These are phyloP conservation scores for Diadophis punctatus DNA, from an alignment of 2,113 vertebrate genomes.

Conservation along the genomic window DNA sequence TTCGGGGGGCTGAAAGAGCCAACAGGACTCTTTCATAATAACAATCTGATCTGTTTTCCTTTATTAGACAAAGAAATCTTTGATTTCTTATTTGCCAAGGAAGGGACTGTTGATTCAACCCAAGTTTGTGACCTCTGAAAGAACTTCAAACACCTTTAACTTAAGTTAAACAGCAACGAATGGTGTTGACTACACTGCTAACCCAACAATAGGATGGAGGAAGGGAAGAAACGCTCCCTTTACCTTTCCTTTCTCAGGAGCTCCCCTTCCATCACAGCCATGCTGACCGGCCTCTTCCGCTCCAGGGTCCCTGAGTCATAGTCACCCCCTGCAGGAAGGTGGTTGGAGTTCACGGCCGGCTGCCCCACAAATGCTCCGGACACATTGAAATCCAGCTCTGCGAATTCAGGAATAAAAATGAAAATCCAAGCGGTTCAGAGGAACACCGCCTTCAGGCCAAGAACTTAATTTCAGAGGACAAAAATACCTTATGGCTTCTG, in stretches of 20 bases:
- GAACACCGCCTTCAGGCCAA: not conserved
- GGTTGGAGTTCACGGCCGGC: constrained; percentile 82
- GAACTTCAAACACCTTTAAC: not conserved
- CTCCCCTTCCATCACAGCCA: constrained; percentile 87
- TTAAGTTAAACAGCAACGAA: not conserved
- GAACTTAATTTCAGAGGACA: not conserved
- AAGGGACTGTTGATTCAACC: not conserved
- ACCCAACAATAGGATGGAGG: not conserved
- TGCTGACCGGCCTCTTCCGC: constrained; percentile 88
- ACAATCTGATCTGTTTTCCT: not conserved
- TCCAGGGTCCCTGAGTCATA: constrained; percentile 83
- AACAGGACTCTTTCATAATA: not conserved
- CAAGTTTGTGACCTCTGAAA: not conserved
- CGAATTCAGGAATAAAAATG: not conserved
- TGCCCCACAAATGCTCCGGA: constrained; percentile 87
- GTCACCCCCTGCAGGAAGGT: constrained; percentile 72
- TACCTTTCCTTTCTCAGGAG: constrained; percentile 87
- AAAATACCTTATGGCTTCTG: not conserved
- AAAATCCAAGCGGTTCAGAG: not conserved
- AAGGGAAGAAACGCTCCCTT: fast-evolving
- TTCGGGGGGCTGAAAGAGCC: not conserved
- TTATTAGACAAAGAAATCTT: not conserved
- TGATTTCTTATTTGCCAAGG: not conserved
- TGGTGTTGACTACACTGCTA: not conserved
- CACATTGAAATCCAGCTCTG: constrained; percentile 97